These are phyloP conservation scores for Gymnothorax reevesii DNA, from an alignment of 2,797 vertebrate species.

Conservation along the genomic window DNA sequence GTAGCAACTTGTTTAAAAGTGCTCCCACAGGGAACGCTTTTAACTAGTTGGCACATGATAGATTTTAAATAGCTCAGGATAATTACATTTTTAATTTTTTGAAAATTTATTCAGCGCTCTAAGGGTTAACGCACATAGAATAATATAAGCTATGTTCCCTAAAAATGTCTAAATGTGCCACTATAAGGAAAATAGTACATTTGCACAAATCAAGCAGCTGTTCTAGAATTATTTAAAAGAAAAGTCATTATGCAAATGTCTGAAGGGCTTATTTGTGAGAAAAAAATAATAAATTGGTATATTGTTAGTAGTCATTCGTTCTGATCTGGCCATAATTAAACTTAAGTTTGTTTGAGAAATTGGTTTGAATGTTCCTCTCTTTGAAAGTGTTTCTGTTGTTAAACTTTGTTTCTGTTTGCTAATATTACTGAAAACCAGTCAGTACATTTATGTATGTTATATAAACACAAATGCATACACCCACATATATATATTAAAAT, in stretches of 20 bases:
- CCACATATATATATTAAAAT: constrained; percentile 62
- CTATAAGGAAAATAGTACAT: not conserved
- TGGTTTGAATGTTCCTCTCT: constrained; percentile 54
- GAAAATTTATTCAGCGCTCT: too few species aligned
- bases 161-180: not conserved
- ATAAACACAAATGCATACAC: constrained; percentile 67
- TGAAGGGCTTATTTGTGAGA: constrained; percentile 74
- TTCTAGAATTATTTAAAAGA: constrained; percentile 59
- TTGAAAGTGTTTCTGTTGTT: constrained; percentile 57
- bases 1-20: too few species aligned
- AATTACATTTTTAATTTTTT: too few species aligned
- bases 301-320: constrained; percentile 51
- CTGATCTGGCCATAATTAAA: constrained; percentile 55
- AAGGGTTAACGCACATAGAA: not conserved
- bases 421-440: constrained; percentile 33
- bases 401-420: constrained; percentile 57
- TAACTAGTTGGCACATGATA: too few species aligned
- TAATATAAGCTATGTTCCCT: not conserved
- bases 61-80: too few species aligned
- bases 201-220: constrained; percentile 51
- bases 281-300: constrained; percentile 53
- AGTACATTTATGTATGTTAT: constrained; percentile 63
- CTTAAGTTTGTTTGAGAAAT: constrained; percentile 60
- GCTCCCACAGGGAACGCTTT: too few species aligned
- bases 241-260: constrained; percentile 68